Evolutionary conservation across 2,797 vertebrate genomes (phyloP), one percentile per base, ranked within the genome.

Genomic region (Microchirus variegatus): DNA sequence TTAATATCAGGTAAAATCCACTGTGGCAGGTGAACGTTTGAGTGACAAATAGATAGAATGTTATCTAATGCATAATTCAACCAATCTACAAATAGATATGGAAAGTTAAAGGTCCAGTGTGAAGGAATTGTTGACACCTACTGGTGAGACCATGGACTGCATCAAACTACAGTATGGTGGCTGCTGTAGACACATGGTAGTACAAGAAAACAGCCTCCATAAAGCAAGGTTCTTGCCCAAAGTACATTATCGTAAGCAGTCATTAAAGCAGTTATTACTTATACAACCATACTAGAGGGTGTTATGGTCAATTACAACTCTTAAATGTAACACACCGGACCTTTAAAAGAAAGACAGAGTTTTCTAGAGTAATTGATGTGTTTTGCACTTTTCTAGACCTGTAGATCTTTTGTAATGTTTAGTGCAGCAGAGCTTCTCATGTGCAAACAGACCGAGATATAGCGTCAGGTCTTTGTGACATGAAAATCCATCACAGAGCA

Each of bases 321-420:
- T 22, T 22, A 22, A 22, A 22, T 5, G 5, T 2, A 22, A 22
- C 22, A 22, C 22, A 22, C 22, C 5, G 22, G 22, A 22, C 22
- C 22, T 22, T 22, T 22, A 22, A 22, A 22, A 22, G 22, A 22
- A 22, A 22, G 31, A 31, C 31, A 31, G 8, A 31, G 31, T 31
- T 26, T 26, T n/a, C 26, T 26, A 26, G 26, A 26, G 26, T 17
- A 43, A 26, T 58, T 14, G 35, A 6, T 62, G 18, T 51, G n/a
- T 10, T 75, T 80, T 83, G 69, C 59, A 80, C 78, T 70, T 63
- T 22, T 77, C 14, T 43, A 10, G 8, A 13, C 18, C 19, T 57
- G 10, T 35, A 44, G 16, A 15, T 62, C 6, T 64, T 66, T 60
- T 46, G 12, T 54, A 41, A 47, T 44, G 18, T 65, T 44, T 15